These are phyloP conservation scores for Protonemura montana DNA, from an alignment of 2,888 invertebrate species.

Conservation along the genomic window DNA sequence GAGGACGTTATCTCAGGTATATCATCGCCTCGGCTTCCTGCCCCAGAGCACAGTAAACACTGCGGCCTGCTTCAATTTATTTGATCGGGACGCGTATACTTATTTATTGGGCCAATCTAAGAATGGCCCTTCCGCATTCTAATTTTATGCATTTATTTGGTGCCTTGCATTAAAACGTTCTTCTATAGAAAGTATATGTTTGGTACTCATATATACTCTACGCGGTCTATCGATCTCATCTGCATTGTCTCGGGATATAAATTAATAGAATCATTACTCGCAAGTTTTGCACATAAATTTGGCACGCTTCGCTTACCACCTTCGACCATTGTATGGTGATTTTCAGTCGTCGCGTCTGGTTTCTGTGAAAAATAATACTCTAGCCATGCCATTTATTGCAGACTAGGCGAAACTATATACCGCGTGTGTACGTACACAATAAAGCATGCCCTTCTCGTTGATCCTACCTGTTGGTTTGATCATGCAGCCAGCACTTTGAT, in stretches of 20 bases:
- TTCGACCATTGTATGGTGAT: neutral
- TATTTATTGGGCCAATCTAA: neutral
- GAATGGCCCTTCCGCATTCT: neutral
- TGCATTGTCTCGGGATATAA: slow-evolving; percentile 4
- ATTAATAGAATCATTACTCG: slow-evolving; percentile 12
- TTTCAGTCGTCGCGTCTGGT: neutral
- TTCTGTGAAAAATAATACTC: neutral
- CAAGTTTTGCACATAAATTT: slow-evolving; percentile 12
- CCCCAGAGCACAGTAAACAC: neutral
- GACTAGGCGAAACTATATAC: too few relatives aligned
- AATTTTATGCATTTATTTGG: neutral
- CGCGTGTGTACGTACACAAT: too few relatives aligned
- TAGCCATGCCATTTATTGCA: neutral
- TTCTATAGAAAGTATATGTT: neutral
- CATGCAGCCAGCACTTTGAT: neutral
- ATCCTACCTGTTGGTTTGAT: neutral
- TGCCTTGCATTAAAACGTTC: neutral
- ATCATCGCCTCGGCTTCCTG: neutral
- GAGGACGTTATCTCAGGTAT: slow-evolving; percentile 2
- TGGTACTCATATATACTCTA: neutral
- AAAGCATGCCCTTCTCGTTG: too few relatives aligned
- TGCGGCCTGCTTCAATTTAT: neutral
- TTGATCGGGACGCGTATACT: neutral
- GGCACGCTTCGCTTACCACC: neutral
- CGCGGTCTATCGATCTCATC: neutral